phyloP scores from a whole-genome alignment of 2,888 invertebrate species.

The Oligia latruncula region DNA sequence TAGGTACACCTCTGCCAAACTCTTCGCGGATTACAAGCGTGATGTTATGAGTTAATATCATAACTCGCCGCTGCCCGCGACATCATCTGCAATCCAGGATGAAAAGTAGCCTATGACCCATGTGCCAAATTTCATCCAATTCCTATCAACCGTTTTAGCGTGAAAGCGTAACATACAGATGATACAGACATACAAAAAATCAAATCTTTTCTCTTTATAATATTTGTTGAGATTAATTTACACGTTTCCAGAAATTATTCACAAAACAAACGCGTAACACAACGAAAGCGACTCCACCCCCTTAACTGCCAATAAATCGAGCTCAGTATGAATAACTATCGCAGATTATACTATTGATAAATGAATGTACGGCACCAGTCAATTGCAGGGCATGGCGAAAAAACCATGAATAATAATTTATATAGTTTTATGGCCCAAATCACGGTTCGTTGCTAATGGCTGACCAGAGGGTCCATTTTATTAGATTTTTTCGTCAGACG shows the following conservation, averaged over 20 bases:
- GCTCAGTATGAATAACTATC: slow-evolving; percentile 86
- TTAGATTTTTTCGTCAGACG: slow-evolving; percentile 85
- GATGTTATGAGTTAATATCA: not conserved
- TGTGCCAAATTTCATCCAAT: not conserved
- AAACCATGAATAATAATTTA: slow-evolving; percentile 85
- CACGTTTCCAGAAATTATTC: not conserved
- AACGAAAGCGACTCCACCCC: slow-evolving; percentile 72
- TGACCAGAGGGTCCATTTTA: slow-evolving; percentile 76
- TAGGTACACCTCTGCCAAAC: not conserved
- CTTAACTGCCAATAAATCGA: slow-evolving; percentile 76
- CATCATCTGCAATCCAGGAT: not conserved
- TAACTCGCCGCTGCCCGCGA: not conserved
- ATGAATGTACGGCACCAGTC: slow-evolving; percentile 81
- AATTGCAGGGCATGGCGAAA: slow-evolving; percentile 79
- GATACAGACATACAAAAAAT: not conserved
- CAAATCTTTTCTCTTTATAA: not conserved
- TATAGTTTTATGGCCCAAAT: slow-evolving; percentile 80
- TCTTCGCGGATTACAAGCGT: not conserved
- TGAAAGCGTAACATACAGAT: not conserved
- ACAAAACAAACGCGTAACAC: slow-evolving; percentile 48
- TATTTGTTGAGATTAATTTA: not conserved
- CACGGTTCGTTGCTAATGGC: slow-evolving; percentile 85
- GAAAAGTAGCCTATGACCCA: not conserved
- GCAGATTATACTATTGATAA: slow-evolving; percentile 88
- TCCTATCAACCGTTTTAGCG: not conserved